phyloP scores from a whole-genome alignment of 2,113 vertebrate species.

The Rhabdornis inornatus region DNA sequence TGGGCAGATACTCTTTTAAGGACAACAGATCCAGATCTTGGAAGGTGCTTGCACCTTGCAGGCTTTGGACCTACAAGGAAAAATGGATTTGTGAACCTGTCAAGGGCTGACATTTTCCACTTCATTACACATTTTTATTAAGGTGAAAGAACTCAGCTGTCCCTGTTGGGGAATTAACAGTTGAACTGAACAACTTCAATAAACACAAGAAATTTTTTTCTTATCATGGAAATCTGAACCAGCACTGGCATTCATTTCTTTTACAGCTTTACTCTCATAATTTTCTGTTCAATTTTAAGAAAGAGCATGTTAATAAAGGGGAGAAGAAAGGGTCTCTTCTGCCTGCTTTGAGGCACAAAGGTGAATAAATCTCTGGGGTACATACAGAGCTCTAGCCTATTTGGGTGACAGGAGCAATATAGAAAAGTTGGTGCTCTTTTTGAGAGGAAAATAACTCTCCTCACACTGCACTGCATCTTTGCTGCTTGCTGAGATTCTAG shows the following conservation, averaged over 20 bases:
- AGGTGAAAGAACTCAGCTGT: slow-evolving; percentile 21
- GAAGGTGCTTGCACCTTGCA: slow-evolving; percentile 40
- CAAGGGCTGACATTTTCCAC: slow-evolving; percentile 24
- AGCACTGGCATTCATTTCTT: not conserved
- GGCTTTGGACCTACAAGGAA: slow-evolving; percentile 16
- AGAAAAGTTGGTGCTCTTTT: not conserved
- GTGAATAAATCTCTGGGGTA: slow-evolving; percentile 38
- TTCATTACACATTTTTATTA: slow-evolving; percentile 21
- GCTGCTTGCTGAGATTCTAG: slow-evolving; percentile 1
- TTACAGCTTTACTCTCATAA: not conserved
- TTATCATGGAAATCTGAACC: slow-evolving; percentile 19
- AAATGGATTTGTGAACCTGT: slow-evolving; percentile 18
- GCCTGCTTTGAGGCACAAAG: slow-evolving; percentile 60
- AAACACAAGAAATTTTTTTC: not conserved
- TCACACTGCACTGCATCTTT: not conserved
- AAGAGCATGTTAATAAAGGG: slow-evolving; percentile 21
- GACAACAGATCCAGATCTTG: slow-evolving; percentile 27
- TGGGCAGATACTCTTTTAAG: slow-evolving; percentile 20
- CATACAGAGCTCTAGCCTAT: not conserved
- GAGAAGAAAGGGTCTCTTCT: slow-evolving; percentile 50
- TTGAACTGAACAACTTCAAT: slow-evolving; percentile 28
- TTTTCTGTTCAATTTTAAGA: slow-evolving; percentile 21
- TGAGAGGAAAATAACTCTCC: not conserved
- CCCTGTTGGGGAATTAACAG: not conserved
- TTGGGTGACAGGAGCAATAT: not conserved